Conservation (phyloP, 2,888 invertebrate species). For the Bombylius discolor region DNA sequence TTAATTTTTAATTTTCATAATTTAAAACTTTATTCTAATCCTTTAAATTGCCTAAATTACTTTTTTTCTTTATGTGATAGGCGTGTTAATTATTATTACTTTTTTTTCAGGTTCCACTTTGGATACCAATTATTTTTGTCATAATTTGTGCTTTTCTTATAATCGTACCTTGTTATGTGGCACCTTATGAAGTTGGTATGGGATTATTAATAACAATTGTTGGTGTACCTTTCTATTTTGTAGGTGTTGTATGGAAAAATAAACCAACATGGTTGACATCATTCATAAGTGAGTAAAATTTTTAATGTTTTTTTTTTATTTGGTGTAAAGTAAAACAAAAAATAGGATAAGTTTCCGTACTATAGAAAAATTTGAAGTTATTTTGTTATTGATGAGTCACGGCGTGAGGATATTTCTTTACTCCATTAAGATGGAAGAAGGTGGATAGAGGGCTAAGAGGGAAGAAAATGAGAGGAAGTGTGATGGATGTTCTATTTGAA, state of each 20-base stretch:
- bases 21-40: neutral
- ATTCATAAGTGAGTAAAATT: too few species aligned
- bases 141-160: conserved; percentile 63
- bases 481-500: too few species aligned
- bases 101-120: conserved; percentile 48
- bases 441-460: too few species aligned
- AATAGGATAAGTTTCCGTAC: too few species aligned
- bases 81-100: neutral
- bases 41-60: neutral
- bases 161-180: conserved; percentile 63
- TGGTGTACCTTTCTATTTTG: conserved; percentile 69
- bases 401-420: too few species aligned
- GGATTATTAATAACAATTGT: conserved; percentile 66
- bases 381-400: too few species aligned
- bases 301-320: too few species aligned
- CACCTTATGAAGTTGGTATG: conserved; percentile 66
- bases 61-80: neutral
- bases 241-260: conserved; percentile 53
- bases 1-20: neutral
- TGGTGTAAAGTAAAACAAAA: too few species aligned
- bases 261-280: conserved; percentile 46
- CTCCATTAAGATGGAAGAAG: too few species aligned
- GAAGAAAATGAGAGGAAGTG: too few species aligned
- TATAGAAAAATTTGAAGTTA: too few species aligned
- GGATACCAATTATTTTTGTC: conserved; percentile 67